Conservation (phyloP, 2,888 invertebrate species). For the Cantharis lateralis region DNA sequence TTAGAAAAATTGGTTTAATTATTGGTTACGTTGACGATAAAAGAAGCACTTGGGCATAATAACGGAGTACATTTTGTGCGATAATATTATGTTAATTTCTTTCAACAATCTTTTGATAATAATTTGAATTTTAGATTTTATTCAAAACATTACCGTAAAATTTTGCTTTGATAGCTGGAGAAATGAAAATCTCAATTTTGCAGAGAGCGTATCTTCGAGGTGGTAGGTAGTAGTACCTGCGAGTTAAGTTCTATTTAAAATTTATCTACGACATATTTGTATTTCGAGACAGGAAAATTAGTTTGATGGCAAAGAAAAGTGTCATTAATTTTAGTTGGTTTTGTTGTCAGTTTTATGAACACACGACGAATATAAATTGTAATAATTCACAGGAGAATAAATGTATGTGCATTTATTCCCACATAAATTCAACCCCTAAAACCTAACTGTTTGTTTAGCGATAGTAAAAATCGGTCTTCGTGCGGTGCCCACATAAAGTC, state of each 20-base stretch:
- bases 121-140: conserved; percentile 30
- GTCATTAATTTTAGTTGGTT: conserved; percentile 6
- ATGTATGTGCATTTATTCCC: conserved; percentile 36
- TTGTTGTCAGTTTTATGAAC: conserved; percentile 16
- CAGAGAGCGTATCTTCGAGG: background rate
- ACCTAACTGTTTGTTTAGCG: conserved; percentile 23
- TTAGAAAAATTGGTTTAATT: background rate
- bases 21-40: background rate
- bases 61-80: conserved; percentile 3
- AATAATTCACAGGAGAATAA: conserved; percentile 15
- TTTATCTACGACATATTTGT: conserved; percentile 23
- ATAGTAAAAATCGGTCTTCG: conserved; percentile 8
- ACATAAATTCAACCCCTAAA: conserved; percentile 42
- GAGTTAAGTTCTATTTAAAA: conserved; percentile 18
- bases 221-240: background rate
- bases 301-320: conserved; percentile 6
- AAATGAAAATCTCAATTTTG: conserved; percentile 25
- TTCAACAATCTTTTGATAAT: conserved; percentile 24
- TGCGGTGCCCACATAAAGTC: conserved; percentile 3
- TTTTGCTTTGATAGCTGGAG: conserved; percentile 21
- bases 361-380: conserved; percentile 17
- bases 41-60: background rate
- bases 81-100: conserved; percentile 26
- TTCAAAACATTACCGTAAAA: conserved; percentile 21
- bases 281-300: conserved; percentile 19